Percentiles rank a stretch among this genome's conserved stretches.
phyloP scores from a whole-genome alignment of 1,140 invertebrate genomes.

The Colletes latitarsis region DNA sequence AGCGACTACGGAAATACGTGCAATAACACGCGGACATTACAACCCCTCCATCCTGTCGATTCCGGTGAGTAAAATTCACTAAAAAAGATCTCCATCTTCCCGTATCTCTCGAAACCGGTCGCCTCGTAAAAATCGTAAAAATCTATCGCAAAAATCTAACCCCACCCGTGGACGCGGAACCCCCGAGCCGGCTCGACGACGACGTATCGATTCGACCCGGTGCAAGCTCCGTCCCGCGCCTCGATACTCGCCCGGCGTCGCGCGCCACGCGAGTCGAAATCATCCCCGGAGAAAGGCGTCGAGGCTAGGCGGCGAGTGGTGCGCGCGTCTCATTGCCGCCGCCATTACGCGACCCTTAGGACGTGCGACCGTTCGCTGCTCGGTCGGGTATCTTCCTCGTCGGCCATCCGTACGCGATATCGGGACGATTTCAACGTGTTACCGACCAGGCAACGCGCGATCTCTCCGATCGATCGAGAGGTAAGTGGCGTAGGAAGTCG shows the following conservation, averaged over 20 bases:
- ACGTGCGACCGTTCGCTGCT: slow-evolving; percentile 5
- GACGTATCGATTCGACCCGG: slow-evolving; percentile 59
- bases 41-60: slow-evolving; percentile 28
- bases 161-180: neutral
- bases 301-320: neutral
- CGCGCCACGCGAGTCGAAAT: neutral
- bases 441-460: too few relatives aligned
- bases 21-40: slow-evolving; percentile 45
- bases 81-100: too few relatives aligned
- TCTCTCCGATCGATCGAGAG: slow-evolving; percentile 5
- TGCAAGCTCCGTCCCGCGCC: too few relatives aligned
- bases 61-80: slow-evolving; percentile 44
- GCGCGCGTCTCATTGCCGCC: slow-evolving; percentile 22
- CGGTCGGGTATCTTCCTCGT: neutral
- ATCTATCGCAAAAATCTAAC: too few relatives aligned
- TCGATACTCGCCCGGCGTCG: slow-evolving; percentile 40
- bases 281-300: too few relatives aligned
- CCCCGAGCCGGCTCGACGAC: slow-evolving; percentile 25
- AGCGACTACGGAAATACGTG: slow-evolving; percentile 47
- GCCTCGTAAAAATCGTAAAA: too few relatives aligned
- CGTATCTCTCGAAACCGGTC: neutral
- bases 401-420: neutral
- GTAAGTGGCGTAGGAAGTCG: neutral
- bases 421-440: neutral
- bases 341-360: slow-evolving; percentile 42